Percentiles rank a stretch among this genome's conserved stretches.
These are phyloP conservation scores for Diaphora mendica DNA, from an alignment of 2,888 invertebrate species.

Conservation along the genomic window DNA sequence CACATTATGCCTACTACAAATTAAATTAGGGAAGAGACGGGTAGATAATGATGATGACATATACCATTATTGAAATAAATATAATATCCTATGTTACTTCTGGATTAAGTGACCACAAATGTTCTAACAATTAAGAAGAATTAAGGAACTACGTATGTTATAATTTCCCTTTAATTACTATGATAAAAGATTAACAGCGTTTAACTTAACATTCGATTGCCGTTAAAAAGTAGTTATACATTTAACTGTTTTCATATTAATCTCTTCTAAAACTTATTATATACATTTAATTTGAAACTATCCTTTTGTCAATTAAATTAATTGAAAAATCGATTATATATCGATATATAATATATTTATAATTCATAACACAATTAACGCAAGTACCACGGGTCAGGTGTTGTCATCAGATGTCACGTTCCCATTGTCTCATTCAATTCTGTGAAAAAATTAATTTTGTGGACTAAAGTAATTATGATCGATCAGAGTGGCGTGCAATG, in stretches of 20 bases:
- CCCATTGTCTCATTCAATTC: neutral
- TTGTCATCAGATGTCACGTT: neutral
- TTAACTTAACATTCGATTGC: neutral
- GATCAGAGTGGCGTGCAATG: no score
- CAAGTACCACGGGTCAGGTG: neutral
- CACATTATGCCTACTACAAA: neutral
- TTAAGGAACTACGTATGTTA: neutral
- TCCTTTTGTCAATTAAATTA: neutral
- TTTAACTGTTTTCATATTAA: neutral
- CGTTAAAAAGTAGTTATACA: neutral
- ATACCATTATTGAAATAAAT: neutral
- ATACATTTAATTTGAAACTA: neutral
- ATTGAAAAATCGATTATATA: neutral
- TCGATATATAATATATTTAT: neutral
- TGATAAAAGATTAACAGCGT: neutral
- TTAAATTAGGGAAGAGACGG: neutral
- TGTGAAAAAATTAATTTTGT: no score
- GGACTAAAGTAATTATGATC: no score
- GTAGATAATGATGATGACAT: neutral
- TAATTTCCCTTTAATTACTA: neutral
- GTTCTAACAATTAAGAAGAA: neutral
- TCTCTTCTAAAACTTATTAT: neutral
- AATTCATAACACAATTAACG: neutral
- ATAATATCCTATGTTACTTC: neutral
- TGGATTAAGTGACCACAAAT: neutral